These are phyloP conservation scores for Scopus umbretta DNA, from an alignment of 2,113 vertebrate species.

Conservation along the genomic window DNA sequence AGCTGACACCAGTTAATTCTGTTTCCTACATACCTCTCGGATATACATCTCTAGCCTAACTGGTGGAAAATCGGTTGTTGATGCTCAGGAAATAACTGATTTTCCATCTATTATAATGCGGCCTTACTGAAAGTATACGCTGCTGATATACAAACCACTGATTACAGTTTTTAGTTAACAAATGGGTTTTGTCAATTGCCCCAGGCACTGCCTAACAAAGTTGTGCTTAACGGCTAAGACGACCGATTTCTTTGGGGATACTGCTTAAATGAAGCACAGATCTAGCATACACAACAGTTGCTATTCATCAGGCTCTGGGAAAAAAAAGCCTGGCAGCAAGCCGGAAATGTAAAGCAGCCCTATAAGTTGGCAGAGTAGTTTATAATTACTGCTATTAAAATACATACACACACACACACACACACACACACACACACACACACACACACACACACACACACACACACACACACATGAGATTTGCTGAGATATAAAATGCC, in stretches of 20 bases:
- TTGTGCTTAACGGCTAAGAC: constrained; percentile 67
- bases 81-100: constrained; percentile 73
- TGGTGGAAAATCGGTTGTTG: constrained; percentile 74
- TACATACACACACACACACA: background rate
- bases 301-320: constrained; percentile 71
- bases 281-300: constrained; percentile 57
- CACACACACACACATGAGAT: constrained; percentile 33
- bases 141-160: constrained; percentile 59
- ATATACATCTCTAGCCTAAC: constrained; percentile 68
- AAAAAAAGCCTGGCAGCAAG: constrained; percentile 54
- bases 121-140: constrained; percentile 9
- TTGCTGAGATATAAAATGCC: constrained; percentile 69
- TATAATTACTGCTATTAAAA: constrained; percentile 80
- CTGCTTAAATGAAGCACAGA: constrained; percentile 65
- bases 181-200: constrained; percentile 60
- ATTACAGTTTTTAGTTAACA: constrained; percentile 68
- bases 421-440: background rate
- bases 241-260: constrained; percentile 65
- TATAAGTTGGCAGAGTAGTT: constrained; percentile 75
- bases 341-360: constrained; percentile 76
- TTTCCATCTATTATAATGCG: constrained; percentile 72
- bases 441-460: too few species aligned
- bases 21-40: constrained; percentile 6
- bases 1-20: background rate
- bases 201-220: constrained; percentile 49